Base-by-base conservation (phyloP, 2,888 invertebrate species). In the Rhagium mordax region DNA sequence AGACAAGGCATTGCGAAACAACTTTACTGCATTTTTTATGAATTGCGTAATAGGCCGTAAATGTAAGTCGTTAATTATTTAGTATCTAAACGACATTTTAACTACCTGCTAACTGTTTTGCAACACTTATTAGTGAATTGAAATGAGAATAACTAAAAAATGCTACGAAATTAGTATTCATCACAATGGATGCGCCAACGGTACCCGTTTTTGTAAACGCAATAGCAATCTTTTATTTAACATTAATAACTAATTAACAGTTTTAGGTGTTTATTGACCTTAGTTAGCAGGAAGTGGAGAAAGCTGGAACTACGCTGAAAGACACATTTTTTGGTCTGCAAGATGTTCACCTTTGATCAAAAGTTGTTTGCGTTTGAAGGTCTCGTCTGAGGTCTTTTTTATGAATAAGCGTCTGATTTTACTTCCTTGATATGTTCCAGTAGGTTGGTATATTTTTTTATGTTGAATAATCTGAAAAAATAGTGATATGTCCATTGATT, bases 51-150 rank as follows among this genome's bases (percentile, higher is more conserved):
- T 15, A 41, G n/a, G 41, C 41, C 41, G 41, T 41, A 41, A 41
- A 41, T 41, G n/a, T 41, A 41, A 41, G n/a, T 41, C n/a, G 41
- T 41, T n/a, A 41, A 41, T 13, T 41, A 41, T 41, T 20, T 51
- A 21, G 20, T 20, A 20, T 57, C 27, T 57, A 27, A 57, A 57
- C 16, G 55, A 24, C 55, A 5, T 27, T 57, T 57, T 27, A 24
- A 57, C 27, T 13, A 27, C 55, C 55, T 27, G 21, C 15, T 57
- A 57, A 57, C 55, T 57, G 55, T 57, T 57, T 16, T 24, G 24
- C 41, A 41, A 41, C n/a, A 41, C 4, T 41, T 41, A 41, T 41
- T n/a, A 41, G 41, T n/a, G 41, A 57, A 57, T 27, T 27, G 27
- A 27, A 57, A 27, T 24, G 13, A 8, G 15, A 57, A 57, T 57